phyloP scores from a whole-genome alignment of 2,888 invertebrate species.

The Agrotis clavis region DNA sequence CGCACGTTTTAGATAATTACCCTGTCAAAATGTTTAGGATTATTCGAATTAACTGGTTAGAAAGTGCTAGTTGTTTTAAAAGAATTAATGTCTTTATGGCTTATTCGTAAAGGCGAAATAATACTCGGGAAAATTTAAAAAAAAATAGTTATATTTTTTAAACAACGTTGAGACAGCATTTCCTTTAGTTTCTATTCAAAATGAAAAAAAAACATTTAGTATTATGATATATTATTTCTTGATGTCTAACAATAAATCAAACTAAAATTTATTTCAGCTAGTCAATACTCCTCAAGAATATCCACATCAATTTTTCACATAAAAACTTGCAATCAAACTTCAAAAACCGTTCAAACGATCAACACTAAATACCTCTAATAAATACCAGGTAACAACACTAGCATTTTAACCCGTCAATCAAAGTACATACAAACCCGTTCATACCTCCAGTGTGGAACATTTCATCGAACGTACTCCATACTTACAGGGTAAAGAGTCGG shows the following conservation, averaged over 20 bases:
- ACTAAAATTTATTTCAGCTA: no score
- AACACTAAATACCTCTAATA: slow-evolving; percentile 38
- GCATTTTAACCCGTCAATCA: slow-evolving; percentile 64
- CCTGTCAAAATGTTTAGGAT: slow-evolving; percentile 65
- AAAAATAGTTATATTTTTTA: no score
- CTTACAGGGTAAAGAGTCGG: slow-evolving; percentile 87
- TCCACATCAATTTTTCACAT: not conserved
- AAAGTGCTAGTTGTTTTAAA: not conserved
- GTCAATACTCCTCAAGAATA: not conserved
- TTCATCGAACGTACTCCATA: slow-evolving; percentile 78
- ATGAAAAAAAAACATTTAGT: no score
- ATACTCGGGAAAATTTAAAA: no score
- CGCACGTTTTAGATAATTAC: slow-evolving; percentile 62
- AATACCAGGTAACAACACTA: slow-evolving; percentile 51
- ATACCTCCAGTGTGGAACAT: slow-evolving; percentile 69
- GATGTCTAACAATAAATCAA: no score
- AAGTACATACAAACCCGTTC: slow-evolving; percentile 59
- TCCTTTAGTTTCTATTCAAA: no score
- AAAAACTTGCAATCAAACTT: slow-evolving; percentile 14
- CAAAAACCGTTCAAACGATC: slow-evolving; percentile 2
- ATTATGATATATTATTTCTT: no score
- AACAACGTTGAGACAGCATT: no score
- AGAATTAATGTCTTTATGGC: not conserved
- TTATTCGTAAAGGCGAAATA: not conserved
- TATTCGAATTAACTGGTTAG: slow-evolving; percentile 52